Evolutionary conservation across 2,888 invertebrate genomes (phyloP).

Genomic region (Eurytoma adleriae): DNA sequence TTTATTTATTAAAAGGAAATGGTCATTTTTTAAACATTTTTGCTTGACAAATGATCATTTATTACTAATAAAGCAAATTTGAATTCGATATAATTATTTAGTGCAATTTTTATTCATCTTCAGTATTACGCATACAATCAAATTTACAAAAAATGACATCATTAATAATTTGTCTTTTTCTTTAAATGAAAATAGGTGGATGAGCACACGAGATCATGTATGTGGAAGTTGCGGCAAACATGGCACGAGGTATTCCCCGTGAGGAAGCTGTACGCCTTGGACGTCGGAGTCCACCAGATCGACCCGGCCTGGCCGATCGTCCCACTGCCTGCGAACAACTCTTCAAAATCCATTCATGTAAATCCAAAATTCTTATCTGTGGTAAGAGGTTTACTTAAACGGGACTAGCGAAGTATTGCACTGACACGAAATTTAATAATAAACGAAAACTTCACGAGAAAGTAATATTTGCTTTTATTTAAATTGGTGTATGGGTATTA

Average conservation of each 20-base stretch:
- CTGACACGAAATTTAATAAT: not conserved
- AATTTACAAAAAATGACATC: too few species aligned
- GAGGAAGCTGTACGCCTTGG: slow-evolving; percentile 92
- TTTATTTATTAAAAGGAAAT: not conserved
- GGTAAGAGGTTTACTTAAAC: slow-evolving; percentile 58
- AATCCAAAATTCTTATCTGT: slow-evolving; percentile 94
- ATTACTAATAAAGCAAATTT: too few species aligned
- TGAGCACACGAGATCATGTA: slow-evolving; percentile 92
- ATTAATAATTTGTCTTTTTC: not conserved
- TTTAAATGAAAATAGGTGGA: slow-evolving; percentile 84
- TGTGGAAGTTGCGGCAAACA: slow-evolving; percentile 96
- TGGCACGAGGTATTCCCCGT: slow-evolving; percentile 96
- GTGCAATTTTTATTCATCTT: too few species aligned
- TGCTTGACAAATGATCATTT: too few species aligned
- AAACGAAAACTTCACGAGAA: too few species aligned
- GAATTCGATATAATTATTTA: too few species aligned
- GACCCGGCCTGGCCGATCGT: slow-evolving; percentile 97
- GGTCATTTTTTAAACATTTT: too few species aligned
- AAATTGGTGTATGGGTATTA: too few species aligned
- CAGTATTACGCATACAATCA: too few species aligned
- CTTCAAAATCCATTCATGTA: slow-evolving; percentile 86
- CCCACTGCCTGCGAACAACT: not conserved
- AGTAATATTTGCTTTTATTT: too few species aligned
- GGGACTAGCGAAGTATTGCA: not conserved
- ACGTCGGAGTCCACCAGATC: slow-evolving; percentile 90